phyloP scores from a whole-genome alignment of 2,888 invertebrate genomes.

The Phasia obesa region DNA sequence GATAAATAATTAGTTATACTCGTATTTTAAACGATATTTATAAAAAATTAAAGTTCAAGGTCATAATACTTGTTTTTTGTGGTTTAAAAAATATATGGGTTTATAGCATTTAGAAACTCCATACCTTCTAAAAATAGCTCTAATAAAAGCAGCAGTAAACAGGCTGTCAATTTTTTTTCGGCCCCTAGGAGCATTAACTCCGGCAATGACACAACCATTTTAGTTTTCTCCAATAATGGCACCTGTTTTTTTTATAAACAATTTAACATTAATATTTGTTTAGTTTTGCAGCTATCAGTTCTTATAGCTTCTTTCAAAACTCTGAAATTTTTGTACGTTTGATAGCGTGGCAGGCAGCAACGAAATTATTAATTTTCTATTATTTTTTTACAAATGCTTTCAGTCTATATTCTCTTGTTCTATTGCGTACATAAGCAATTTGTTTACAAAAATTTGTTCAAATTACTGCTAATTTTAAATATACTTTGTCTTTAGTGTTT shows the following conservation, averaged over 20 bases:
- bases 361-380: conserved; percentile 34
- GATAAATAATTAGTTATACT: too few relatives aligned
- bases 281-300: not conserved
- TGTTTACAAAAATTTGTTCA: not conserved
- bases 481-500: too few relatives aligned
- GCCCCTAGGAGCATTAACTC: conserved; percentile 77
- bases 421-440: not conserved
- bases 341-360: conserved; percentile 61
- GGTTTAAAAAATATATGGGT: not conserved
- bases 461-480: too few relatives aligned
- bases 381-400: conserved; percentile 46
- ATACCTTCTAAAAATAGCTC: conserved; percentile 88
- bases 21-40: too few relatives aligned
- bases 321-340: conserved; percentile 38
- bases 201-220: conserved; percentile 77
- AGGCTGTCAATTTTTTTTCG: conserved; percentile 87
- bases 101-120: conserved; percentile 67
- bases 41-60: conserved; percentile 44
- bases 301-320: conserved; percentile 26
- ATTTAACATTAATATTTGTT: conserved; percentile 39
- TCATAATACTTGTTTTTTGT: conserved; percentile 4
- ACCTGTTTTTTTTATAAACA: conserved; percentile 20
- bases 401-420: conserved; percentile 23
- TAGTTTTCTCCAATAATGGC: conserved; percentile 13
- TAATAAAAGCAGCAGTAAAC: conserved; percentile 86